Base-by-base conservation (phyloP, 30 jellyfish, hydroid and myxozoan genomes). In the Hydractinia echinata region DNA sequence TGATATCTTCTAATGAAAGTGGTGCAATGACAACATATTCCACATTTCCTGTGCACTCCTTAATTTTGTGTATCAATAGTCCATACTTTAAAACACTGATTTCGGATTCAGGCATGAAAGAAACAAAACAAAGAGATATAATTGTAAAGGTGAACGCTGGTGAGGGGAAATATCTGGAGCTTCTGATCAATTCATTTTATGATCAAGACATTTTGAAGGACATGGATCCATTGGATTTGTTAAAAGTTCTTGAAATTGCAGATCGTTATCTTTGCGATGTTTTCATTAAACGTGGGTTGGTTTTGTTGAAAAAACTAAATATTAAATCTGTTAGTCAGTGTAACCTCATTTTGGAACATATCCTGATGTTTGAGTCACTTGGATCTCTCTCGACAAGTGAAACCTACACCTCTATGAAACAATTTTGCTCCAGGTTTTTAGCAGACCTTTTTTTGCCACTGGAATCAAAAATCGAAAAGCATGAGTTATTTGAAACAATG, bases 1-100 rank as follows among this genome's bases (percentile, higher is more conserved):
- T 51, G 19, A 13, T n/a, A 13, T n/a, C 10, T 6, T 7, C 0
- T 64, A 64, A 6, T 64, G 74, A 64, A 64, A 44, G 19, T 64
- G 74, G 74, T 6, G 44, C 44, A 30, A 30, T 30, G 44, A 6
- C 18, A 6, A 44, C 66, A 48, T 58, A 74, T 48, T 74, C 69
- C 21, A 44, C 13, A 15, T 80, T 80, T 10, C 87, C 87, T 4
- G 87, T 80, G 16, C 87, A 80, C 85, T n/a, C 81, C 4, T 53
- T 80, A 9, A 54, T 80, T n/a, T 50, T 80, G 20, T 80, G 87
- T 66, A 49, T 80, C 16, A 80, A 61, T 67, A 80, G 87, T 67
- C 61, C 71, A n/a, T 80, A 80, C 53, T 80, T 80, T 50, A 62
- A 80, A 50, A 60, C 16, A 48, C 66, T 80, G 50, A 21, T 80